Evolutionary conservation across 2,797 vertebrate genomes (phyloP).

Genomic region (Brachyrhaphis roseni): DNA sequence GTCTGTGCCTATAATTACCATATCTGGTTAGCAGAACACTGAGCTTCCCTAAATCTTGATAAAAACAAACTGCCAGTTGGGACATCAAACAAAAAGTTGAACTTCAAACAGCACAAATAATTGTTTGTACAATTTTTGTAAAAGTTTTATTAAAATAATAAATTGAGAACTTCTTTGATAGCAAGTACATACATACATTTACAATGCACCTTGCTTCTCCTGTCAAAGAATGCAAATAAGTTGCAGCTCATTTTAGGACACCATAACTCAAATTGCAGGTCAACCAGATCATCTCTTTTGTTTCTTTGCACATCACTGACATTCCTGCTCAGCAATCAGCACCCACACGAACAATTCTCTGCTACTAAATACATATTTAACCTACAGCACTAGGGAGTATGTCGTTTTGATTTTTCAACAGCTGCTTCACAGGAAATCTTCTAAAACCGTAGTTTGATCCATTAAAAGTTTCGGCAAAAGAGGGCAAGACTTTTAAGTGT

Average conservation of each 20-base stretch:
- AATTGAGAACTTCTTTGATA: conserved; percentile 18
- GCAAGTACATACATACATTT: not conserved
- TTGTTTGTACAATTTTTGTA: conserved; percentile 43
- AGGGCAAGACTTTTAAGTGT: conserved; percentile 1
- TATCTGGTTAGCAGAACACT: conserved; percentile 38
- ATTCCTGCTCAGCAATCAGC: not conserved
- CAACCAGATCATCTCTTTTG: not conserved
- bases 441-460: not conserved
- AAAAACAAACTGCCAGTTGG: conserved; percentile 31
- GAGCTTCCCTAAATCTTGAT: conserved; percentile 45
- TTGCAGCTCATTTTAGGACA: conserved; percentile 1
- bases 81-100: conserved; percentile 33
- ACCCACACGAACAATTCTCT: not conserved
- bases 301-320: not conserved
- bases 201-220: not conserved
- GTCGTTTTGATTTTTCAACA: not conserved
- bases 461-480: not conserved
- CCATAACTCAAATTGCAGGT: not conserved
- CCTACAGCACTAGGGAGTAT: not conserved
- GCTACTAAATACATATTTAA: not conserved
- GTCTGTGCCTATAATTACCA: conserved; percentile 43
- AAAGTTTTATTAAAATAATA: conserved; percentile 23
- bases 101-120: conserved; percentile 27
- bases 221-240: not conserved
- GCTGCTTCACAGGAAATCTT: not conserved